A percentile compares a stretch with the other conserved stretches of the same genome.
phyloP scores from a whole-genome alignment of 2,113 vertebrate species.

The Gymnogyps californianus region DNA sequence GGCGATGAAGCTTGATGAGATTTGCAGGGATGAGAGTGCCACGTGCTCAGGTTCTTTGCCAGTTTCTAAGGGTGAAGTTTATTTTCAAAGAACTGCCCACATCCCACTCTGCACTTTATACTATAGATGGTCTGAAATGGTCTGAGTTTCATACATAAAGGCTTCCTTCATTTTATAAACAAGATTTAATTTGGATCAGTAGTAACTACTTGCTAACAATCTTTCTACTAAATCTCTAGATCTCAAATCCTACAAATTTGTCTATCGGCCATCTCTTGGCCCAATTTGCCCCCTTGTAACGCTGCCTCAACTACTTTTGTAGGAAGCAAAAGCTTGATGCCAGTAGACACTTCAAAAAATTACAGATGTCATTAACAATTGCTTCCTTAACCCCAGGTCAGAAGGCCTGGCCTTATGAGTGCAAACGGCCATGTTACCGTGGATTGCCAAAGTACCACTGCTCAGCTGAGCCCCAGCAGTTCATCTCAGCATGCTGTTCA shows the following conservation, averaged over 20 bases:
- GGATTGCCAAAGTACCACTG: neutral
- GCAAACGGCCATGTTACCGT: fast-evolving
- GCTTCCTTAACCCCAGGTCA: neutral
- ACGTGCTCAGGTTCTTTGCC: neutral
- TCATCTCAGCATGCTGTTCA: neutral
- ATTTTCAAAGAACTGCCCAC: neutral
- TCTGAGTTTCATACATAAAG: neutral
- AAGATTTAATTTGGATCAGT: neutral
- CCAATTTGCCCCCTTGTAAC: neutral
- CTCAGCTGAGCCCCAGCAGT: neutral
- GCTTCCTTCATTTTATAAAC: neutral
- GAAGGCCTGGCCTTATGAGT: neutral
- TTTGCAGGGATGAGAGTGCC: neutral
- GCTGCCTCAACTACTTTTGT: neutral
- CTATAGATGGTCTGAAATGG: neutral
- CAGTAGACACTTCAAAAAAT: neutral
- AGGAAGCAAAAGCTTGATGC: neutral
- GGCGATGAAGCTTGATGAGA: neutral
- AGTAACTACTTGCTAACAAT: neutral
- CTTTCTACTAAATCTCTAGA: neutral
- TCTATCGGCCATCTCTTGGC: neutral
- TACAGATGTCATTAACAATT: neutral
- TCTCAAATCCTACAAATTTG: neutral
- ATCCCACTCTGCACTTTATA: neutral
- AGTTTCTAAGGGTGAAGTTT: neutral